phyloP scores from a whole-genome alignment of 2,888 invertebrate genomes.

The Spodoptera exigua region DNA sequence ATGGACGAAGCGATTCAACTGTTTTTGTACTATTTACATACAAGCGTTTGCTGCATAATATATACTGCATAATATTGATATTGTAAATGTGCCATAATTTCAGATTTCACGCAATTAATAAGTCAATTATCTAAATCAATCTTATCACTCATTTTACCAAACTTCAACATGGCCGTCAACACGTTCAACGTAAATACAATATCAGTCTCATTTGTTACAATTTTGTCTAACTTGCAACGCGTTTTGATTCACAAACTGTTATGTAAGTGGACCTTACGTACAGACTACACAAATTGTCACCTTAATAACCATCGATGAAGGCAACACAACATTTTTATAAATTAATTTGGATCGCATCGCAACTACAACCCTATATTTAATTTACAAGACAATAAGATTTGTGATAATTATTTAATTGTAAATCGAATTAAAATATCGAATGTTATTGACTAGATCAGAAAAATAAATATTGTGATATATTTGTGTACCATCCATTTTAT shows the following conservation, averaged over 20 bases:
- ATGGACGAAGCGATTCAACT: conserved; percentile 71
- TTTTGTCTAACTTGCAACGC: conserved; percentile 66
- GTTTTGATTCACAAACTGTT: conserved; percentile 42
- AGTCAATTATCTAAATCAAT: conserved; percentile 45
- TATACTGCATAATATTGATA: conserved; percentile 8
- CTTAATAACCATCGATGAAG: conserved; percentile 64
- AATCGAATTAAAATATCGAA: conserved; percentile 55
- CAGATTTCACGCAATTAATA: conserved; percentile 38
- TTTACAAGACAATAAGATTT: conserved; percentile 48
- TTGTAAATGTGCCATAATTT: conserved; percentile 26
- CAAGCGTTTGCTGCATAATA: conserved; percentile 41
- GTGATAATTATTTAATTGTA: conserved; percentile 44
- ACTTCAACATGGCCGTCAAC: conserved; percentile 61
- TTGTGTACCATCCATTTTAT: conserved; percentile 59
- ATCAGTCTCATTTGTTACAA: conserved; percentile 81
- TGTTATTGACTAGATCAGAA: conserved; percentile 73
- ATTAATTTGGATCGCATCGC: conserved; percentile 40
- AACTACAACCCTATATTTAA: conserved; percentile 45
- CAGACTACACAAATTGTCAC: conserved; percentile 46
- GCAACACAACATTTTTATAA: conserved; percentile 54
- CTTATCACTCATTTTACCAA: conserved; percentile 58
- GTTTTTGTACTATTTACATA: conserved; percentile 72
- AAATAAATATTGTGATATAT: conserved; percentile 64
- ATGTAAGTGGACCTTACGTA: conserved; percentile 24
- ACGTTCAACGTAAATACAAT: conserved; percentile 76